Conservation (phyloP, 1,140 invertebrate genomes). For the Heliconius eleuchia region DNA sequence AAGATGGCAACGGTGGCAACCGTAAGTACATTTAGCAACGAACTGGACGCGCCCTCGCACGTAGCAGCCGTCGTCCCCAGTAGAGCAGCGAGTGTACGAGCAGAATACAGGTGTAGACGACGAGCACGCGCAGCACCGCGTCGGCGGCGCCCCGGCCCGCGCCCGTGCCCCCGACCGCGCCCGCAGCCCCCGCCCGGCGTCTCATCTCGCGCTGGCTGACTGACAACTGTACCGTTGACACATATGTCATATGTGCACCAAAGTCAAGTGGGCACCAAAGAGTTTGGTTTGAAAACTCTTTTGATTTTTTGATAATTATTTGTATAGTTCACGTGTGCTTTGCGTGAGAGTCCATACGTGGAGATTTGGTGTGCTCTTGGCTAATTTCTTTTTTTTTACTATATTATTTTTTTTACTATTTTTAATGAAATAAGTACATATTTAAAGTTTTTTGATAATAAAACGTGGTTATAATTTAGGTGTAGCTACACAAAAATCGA, state of each 20-base stretch:
- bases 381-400: too few relatives aligned
- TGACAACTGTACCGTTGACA: neutral
- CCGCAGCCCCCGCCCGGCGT: neutral
- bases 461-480: too few relatives aligned
- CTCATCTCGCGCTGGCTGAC: neutral
- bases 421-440: too few relatives aligned
- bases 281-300: neutral
- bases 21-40: neutral
- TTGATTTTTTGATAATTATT: neutral
- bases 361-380: too few relatives aligned
- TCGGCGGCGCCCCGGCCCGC: constrained; percentile 32
- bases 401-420: too few relatives aligned
- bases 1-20: too few relatives aligned
- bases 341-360: too few relatives aligned
- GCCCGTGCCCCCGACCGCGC: constrained; percentile 14
- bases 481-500: too few relatives aligned
- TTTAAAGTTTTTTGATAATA: too few relatives aligned
- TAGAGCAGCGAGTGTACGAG: constrained; percentile 55
- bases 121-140: constrained; percentile 48
- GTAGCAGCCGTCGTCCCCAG: constrained; percentile 49
- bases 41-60: constrained; percentile 22
- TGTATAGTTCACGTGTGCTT: too few relatives aligned
- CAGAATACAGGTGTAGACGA: constrained; percentile 53
- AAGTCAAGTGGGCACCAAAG: neutral
- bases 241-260: neutral